phyloP scores from a whole-genome alignment of 2,888 invertebrate species.

The Temnothorax ravouxi region DNA sequence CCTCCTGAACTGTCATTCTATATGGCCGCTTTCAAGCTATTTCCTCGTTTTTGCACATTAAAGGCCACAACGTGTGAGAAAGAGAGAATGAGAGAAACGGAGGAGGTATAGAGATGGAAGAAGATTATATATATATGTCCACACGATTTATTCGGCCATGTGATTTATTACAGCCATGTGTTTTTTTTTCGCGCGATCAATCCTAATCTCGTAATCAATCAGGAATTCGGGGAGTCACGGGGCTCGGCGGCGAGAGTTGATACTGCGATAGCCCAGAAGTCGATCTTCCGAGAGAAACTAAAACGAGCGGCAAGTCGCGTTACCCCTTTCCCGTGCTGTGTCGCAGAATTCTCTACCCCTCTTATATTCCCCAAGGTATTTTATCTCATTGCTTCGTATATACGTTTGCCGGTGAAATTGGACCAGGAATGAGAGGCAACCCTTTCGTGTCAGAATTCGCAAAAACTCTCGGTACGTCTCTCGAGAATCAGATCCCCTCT shows the following conservation, averaged over 20 bases:
- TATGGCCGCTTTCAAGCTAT: conserved; percentile 43
- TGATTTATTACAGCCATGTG: conserved; percentile 66
- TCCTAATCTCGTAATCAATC: conserved; percentile 69
- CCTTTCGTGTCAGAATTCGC: conserved; percentile 53
- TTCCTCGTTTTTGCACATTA: conserved; percentile 48
- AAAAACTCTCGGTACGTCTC: conserved; percentile 55
- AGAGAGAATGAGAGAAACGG: not conserved
- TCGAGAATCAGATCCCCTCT: conserved; percentile 10
- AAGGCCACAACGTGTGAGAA: conserved; percentile 17
- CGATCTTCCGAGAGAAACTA: conserved; percentile 55
- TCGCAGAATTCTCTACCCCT: conserved; percentile 42
- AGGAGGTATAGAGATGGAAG: not conserved
- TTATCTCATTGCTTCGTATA: conserved; percentile 56
- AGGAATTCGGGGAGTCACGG: conserved; percentile 48
- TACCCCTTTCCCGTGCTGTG: conserved; percentile 52
- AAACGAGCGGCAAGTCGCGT: conserved; percentile 58
- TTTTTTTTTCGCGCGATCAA: conserved; percentile 32
- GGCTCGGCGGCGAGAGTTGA: conserved; percentile 37
- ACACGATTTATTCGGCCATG: conserved; percentile 65
- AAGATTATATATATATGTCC: conserved; percentile 64
- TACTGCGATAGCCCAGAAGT: conserved; percentile 12
- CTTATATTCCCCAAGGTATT: conserved; percentile 66
- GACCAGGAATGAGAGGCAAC: conserved; percentile 59
- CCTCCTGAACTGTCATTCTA: conserved; percentile 33
- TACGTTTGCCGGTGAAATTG: conserved; percentile 63